Base-by-base conservation (phyloP, 1,140 invertebrate genomes). In the Drosophila ananassae region DNA sequence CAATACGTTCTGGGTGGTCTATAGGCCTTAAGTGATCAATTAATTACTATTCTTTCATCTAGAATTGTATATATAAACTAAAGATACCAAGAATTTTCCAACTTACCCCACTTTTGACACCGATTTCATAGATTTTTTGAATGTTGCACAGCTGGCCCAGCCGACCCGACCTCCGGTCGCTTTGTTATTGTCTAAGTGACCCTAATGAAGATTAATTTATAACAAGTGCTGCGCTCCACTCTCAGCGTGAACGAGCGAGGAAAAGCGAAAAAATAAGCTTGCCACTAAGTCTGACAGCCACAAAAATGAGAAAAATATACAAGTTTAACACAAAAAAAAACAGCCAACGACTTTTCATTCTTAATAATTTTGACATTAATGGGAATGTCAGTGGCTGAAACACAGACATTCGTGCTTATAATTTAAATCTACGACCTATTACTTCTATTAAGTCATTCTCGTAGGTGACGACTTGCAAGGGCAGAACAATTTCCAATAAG, bases 151-250 rank as follows among this genome's bases (percentile, higher is more conserved):
- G 30, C 32, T 61, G 60, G 39, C 61, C 57, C 9, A 22, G 9
- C 12, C 39, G 56, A 34, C 21, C 34, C 51, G 62, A 55, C 55
- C 71, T 69, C 55, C 25, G 39, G 28, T 37, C 57, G 55, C 37
- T 75, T 53, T 46, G 55, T 79, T 75, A 73, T 68, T 69, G 73
- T 59, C 50, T 66, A 39, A 56, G 59, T 82, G 79, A 76, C 83
- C 83, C 67, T 87, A 87, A 87, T 87, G 83, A 87, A 87, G 82
- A 89, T 87, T 87, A 89, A 87, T 87, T 87, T 79, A 79, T 59
- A 82, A 67, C 71, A 76, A 87, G 78, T 78, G 82, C 48, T 48
- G 39, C 13, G 41, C 13, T 44, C 41, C 46, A 34, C 64, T 67
- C 59, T 24, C 41, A 17, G 62, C 17, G 32, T 7, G 28, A 50